Evolutionary conservation across 2,113 vertebrate genomes (phyloP), one percentile per base, ranked within the genome.

Genomic region (Ifrita kowaldi): DNA sequence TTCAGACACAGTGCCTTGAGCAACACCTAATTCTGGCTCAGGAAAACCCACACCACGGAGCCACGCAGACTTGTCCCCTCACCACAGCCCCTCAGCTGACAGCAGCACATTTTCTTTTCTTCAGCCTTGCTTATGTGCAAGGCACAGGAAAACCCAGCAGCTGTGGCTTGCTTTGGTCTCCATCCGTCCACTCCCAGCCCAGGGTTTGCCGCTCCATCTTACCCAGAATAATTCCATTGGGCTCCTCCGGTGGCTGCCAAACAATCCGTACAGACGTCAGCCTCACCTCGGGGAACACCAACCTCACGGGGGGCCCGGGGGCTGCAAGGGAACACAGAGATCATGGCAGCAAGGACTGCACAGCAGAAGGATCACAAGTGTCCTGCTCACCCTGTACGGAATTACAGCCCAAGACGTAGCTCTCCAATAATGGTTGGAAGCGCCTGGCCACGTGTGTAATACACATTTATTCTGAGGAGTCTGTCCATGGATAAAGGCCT

Each of bases 231-330:
- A 99, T 96, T 46, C 99, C 99, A 1, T 99, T 99, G 92, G 99
- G 99, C 81, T 99, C 98, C 76, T 98, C 97, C 0, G 99, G 99
- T 0, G 99, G 98, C 95, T 99, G 99, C 99, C 99, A 99, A 27
- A 99, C 98, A 56, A 99, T 99, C 69, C 98, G 97, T 17, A 99
- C 98, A 0, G 99, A 99, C 0, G 98, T 98, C 74, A 99, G 96
- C 78, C 98, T 98, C 94, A 99, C 99, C 93, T 99, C 99, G 0
- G 99, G 99, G 97, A 99, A 99, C 95, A 99, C 98, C 97, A 99
- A 96, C 94, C 99, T 98, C 95, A 99, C 98, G 0, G 99, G 98
- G 0, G 99, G 98, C 16, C 99, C 99, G 3, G 99, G 99, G 77
- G 99, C 99, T 99, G 92, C 19, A 80, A 75, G 47, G 67, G 10